These are phyloP conservation scores for Tenrec ecaudatus DNA, from an alignment of 2,113 vertebrate species.

Conservation along the genomic window DNA sequence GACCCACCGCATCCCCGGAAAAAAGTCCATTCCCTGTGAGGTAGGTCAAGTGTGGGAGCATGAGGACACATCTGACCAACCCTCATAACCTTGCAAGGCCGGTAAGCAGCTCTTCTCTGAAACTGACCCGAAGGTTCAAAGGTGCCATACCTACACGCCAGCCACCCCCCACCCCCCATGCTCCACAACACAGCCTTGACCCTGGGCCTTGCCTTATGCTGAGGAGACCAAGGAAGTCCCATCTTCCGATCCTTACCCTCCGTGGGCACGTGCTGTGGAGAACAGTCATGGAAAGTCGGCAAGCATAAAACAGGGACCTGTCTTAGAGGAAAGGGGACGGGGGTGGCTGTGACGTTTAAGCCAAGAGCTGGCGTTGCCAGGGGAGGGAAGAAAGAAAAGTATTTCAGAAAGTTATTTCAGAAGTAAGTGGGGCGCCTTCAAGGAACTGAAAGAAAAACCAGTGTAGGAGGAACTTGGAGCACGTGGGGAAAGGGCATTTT, in stretches of 20 bases:
- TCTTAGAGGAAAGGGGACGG: not conserved
- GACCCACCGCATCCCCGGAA: fast-evolving
- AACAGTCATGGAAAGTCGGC: no score
- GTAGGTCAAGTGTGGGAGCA: not conserved
- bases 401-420: not conserved
- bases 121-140: not conserved
- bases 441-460: not conserved
- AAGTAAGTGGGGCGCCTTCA: not conserved
- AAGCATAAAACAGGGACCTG: not conserved
- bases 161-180: not conserved
- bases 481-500: not conserved
- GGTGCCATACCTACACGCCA: not conserved
- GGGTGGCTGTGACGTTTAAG: not conserved
- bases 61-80: not conserved
- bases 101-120: not conserved
- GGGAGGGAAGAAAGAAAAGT: not conserved
- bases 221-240: not conserved
- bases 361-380: not conserved
- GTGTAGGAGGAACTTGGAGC: not conserved
- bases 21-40: not conserved
- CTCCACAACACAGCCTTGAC: not conserved
- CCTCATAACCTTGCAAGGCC: not conserved
- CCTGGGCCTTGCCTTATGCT: not conserved
- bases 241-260: not conserved
- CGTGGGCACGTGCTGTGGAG: not conserved